phyloP scores from a whole-genome alignment of 2,113 vertebrate genomes.

The Phaethon lepturus region DNA sequence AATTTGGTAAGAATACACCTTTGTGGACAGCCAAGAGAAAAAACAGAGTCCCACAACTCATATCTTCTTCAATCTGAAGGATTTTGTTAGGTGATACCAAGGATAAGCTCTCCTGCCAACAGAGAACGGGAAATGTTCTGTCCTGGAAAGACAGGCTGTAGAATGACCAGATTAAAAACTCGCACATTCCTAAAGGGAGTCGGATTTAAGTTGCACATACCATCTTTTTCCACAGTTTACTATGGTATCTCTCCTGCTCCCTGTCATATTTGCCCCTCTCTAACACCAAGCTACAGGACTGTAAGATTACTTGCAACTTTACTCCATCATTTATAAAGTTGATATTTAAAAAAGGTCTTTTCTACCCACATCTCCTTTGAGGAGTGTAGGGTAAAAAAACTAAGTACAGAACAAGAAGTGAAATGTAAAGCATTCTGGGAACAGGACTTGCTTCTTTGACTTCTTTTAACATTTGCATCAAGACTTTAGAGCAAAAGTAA shows the following conservation, averaged over 20 bases:
- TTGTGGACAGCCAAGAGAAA: not conserved
- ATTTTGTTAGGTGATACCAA: not conserved
- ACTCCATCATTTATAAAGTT: not conserved
- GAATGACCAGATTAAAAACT: not conserved
- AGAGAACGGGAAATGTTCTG: not conserved
- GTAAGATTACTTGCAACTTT: not conserved
- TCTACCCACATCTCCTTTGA: not conserved
- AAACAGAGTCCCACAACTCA: not conserved
- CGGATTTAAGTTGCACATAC: not conserved
- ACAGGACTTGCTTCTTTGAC: not conserved
- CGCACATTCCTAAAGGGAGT: not conserved
- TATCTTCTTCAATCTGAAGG: not conserved
- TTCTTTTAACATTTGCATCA: not conserved
- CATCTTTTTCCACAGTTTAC: not conserved
- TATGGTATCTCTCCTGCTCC: not conserved
- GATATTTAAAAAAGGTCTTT: not conserved
- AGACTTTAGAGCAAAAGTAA: not conserved
- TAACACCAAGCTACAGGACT: not conserved
- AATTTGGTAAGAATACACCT: not conserved
- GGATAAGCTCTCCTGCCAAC: not conserved
- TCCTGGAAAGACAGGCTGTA: not conserved
- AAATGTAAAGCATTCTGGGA: not conserved
- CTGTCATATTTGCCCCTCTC: not conserved
- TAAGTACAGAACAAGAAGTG: not conserved
- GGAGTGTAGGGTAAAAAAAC: rapidly evolving